Evolutionary conservation across 2,797 vertebrate species (phyloP).

Genomic region (Pteronotus mesoamericanus): DNA sequence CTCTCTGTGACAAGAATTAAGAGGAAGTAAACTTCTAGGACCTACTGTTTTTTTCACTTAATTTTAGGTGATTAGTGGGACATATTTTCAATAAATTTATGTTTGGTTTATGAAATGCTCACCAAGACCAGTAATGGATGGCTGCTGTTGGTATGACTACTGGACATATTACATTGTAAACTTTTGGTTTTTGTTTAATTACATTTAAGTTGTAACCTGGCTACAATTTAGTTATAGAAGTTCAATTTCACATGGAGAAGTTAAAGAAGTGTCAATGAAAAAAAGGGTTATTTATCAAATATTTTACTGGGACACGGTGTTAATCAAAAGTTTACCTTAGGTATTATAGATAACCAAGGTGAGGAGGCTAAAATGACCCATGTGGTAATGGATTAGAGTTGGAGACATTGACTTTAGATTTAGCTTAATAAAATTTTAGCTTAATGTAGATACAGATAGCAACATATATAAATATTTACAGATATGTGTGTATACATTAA

Average conservation of each 20-base stretch:
- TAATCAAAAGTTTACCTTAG: not conserved
- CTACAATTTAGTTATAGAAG: not conserved
- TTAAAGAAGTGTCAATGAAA: not conserved
- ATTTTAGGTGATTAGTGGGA: not conserved
- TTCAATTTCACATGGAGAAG: not conserved
- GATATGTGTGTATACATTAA: not conserved
- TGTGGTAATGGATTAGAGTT: not conserved
- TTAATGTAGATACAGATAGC: not conserved
- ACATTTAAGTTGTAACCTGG: slow-evolving; percentile 15
- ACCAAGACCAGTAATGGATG: not conserved
- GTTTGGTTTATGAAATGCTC: not conserved
- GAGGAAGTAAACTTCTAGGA: not conserved
- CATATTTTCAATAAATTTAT: not conserved
- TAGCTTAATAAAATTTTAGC: not conserved
- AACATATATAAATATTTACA: not conserved
- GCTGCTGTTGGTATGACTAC: not conserved
- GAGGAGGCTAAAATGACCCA: not conserved
- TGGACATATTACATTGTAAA: not conserved
- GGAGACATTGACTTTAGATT: not conserved
- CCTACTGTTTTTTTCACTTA: not conserved
- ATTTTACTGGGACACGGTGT: not conserved
- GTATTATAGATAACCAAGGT: not conserved
- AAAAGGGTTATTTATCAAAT: not conserved
- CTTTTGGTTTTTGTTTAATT: not conserved
- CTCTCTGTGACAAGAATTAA: not conserved